Percentiles rank a stretch among this genome's conserved stretches.
Evolutionary conservation across 2,888 invertebrate genomes (phyloP).

Genomic region (Drosophila paramelanica): DNA sequence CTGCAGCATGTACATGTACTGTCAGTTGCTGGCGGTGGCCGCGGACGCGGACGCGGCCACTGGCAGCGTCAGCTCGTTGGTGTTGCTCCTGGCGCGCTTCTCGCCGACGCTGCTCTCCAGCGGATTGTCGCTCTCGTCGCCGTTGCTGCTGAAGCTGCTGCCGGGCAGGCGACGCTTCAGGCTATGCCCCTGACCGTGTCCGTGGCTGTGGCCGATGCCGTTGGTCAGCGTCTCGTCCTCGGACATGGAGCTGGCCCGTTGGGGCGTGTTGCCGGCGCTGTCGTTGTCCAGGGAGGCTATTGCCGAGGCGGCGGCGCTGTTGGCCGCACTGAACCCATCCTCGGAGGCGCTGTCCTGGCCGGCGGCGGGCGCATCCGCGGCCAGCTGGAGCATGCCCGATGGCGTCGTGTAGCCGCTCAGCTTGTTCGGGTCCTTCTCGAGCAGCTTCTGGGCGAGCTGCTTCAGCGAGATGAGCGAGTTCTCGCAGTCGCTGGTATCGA

Average conservation of each 20-base stretch:
- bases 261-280: constrained; percentile 81
- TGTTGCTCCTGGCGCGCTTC: constrained; percentile 58
- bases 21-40: constrained; percentile 77
- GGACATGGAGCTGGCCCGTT: constrained; percentile 79
- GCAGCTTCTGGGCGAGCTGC: constrained; percentile 91
- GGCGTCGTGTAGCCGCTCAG: constrained; percentile 86
- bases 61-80: constrained; percentile 24
- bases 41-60: background rate
- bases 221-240: constrained; percentile 76
- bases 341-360: constrained; percentile 84
- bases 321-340: constrained; percentile 82
- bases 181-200: constrained; percentile 56
- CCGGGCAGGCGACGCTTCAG: constrained; percentile 78
- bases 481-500: constrained; percentile 98
- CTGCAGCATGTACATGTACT: constrained; percentile 77
- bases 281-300: constrained; percentile 82
- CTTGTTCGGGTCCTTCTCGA: constrained; percentile 92
- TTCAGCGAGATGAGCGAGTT: constrained; percentile 95
- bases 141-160: constrained; percentile 79
- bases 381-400: constrained; percentile 77
- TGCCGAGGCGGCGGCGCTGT: constrained; percentile 80
- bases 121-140: constrained; percentile 81
- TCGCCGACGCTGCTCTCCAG: constrained; percentile 48
- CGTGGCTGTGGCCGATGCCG: constrained; percentile 56
- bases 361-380: constrained; percentile 62